Evolutionary conservation across 2,888 invertebrate genomes (phyloP), one percentile per base, ranked within the genome.

Genomic region (Ophioninae sp.): DNA sequence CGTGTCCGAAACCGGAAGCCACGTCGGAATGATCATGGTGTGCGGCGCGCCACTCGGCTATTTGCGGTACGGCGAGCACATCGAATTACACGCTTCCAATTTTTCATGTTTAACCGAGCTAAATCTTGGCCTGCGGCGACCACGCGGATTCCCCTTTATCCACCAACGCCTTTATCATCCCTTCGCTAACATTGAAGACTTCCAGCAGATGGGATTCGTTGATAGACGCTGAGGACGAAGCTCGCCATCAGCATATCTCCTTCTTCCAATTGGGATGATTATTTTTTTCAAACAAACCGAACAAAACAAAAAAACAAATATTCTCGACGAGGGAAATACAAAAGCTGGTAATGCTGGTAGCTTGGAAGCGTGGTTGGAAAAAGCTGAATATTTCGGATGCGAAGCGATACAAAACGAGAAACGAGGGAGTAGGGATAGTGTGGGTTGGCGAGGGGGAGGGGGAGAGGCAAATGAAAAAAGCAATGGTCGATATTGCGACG

Each of bases 1-100:
- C 64, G 57, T 69, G 73, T 57, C 23, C 57, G 69, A 57, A 78
- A 74, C 69, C 73, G 69, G 73, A 69, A 82, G 82, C 74, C 23
- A 30, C 44, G 74, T 21, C 61, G 13, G 39, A 69, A 41, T 57
- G 82, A 77, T 62, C 39, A 17, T 68, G 62, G 62, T 74, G 65
- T 44, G 17, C 23, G 13, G 41, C 68, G n/a, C 20, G 10, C 73
- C 7, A 61, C 57, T 7, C 10, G 59, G 21, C 20, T 41, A 3
- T 37, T 44, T 68, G 37, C 21, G 39, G 62, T 21, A 23, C 64
- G 62, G 17, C 23, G 37, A 64, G 21, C 64, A 79, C 13, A 82
- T 79, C 74, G 74, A 79, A 82, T 82, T 82, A 79, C 81, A 21
- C 73, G 67, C 62, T 61, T 59, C 78, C 78, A 82, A 82, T 82